phyloP scores from a whole-genome alignment of 2,888 invertebrate species.

The Tyria jacobaeae region DNA sequence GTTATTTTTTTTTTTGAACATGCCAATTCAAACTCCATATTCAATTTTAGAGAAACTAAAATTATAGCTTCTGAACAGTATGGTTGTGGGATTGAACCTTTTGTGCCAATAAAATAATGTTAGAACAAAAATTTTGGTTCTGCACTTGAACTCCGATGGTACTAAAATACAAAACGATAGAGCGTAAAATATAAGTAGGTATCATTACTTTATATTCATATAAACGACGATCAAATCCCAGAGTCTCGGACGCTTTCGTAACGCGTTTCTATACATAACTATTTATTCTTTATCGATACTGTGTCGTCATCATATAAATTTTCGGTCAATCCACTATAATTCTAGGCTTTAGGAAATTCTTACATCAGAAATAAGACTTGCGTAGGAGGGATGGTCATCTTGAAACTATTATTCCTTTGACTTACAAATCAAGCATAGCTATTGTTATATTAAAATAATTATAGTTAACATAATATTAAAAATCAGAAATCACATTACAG shows the following conservation, averaged over 20 bases:
- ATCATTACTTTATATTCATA: constrained; percentile 6
- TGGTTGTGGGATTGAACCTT: no score
- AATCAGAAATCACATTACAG: no score
- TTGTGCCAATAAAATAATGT: background rate
- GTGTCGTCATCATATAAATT: constrained; percentile 16
- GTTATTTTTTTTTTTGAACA: no score
- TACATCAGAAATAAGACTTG: constrained; percentile 23
- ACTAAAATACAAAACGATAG: background rate
- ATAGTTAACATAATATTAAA: no score
- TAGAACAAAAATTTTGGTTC: background rate
- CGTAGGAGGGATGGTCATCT: no score
- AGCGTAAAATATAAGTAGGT: constrained; percentile 2
- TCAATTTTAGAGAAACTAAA: no score
- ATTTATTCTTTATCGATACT: constrained; percentile 13
- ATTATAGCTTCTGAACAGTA: no score
- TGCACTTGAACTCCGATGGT: background rate
- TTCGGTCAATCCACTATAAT: constrained; percentile 5
- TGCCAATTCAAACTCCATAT: no score
- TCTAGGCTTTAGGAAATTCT: constrained; percentile 16
- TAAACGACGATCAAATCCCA: constrained; percentile 4
- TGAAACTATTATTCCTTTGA: no score
- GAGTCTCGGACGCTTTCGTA: constrained; percentile 6
- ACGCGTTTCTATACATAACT: background rate
- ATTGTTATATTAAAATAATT: no score
- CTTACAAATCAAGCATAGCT: no score